Conservation (phyloP, 1,140 invertebrate species). For the Diprion similis region DNA sequence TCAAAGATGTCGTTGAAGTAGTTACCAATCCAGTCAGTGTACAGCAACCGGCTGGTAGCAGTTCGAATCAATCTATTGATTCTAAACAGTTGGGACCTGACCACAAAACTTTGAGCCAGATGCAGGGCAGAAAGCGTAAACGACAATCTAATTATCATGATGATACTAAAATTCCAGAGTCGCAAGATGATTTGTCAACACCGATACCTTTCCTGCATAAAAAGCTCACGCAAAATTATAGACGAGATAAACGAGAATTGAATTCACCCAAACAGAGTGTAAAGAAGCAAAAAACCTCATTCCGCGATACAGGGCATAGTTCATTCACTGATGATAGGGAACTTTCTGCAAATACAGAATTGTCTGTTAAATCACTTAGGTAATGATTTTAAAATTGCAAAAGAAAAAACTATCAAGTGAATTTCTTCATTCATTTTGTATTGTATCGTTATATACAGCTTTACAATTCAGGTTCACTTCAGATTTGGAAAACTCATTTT, state of each 20-base stretch:
- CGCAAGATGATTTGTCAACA: conserved; percentile 18
- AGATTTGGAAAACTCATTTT: not conserved
- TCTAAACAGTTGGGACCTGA: conserved; percentile 8
- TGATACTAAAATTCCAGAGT: conserved; percentile 5
- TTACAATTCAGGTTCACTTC: not conserved
- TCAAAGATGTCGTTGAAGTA: conserved; percentile 33
- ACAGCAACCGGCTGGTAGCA: not conserved
- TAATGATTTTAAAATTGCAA: too few relatives aligned
- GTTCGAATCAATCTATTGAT: not conserved
- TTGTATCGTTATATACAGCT: too few relatives aligned
- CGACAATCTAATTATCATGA: conserved; percentile 27
- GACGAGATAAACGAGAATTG: not conserved
- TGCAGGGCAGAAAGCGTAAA: conserved; percentile 45
- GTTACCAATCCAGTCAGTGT: not conserved
- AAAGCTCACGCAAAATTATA: not conserved
- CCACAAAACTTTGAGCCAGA: conserved; percentile 30
- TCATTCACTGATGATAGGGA: not conserved
- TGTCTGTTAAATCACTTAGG: too few relatives aligned
- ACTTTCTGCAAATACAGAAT: too few relatives aligned
- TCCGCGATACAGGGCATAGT: not conserved
- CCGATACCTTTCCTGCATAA: conserved; percentile 20
- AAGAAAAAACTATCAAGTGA: too few relatives aligned
- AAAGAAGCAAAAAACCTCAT: not conserved
- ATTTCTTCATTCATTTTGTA: too few relatives aligned
- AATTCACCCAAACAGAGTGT: not conserved